Evolutionary conservation across 2,888 invertebrate species (phyloP).

Genomic region (Cosmorhoe ocellata): DNA sequence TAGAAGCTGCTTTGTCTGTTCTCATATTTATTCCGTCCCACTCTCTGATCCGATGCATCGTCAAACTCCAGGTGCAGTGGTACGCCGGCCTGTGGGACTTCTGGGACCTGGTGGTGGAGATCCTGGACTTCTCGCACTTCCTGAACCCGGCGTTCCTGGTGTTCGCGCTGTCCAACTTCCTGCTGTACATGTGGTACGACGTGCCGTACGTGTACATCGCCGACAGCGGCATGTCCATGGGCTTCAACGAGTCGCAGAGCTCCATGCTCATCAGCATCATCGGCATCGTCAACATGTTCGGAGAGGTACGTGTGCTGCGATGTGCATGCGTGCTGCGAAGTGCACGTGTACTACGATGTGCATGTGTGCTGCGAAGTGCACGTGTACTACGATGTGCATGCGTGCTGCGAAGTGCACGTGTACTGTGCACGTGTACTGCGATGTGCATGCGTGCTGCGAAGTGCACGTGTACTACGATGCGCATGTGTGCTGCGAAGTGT

Average conservation of each 20-base stretch:
- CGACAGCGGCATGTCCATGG: conserved; percentile 88
- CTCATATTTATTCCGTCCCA: too few species aligned
- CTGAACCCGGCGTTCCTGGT: conserved; percentile 87
- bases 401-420: too few species aligned
- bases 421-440: conserved; percentile 57
- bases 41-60: too few species aligned
- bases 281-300: conserved; percentile 93
- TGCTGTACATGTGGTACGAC: conserved; percentile 96
- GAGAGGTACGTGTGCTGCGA: conserved; percentile 83
- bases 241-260: conserved; percentile 87
- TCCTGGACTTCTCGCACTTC: conserved; percentile 92
- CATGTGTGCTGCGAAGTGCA: too few species aligned
- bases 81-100: conserved; percentile 89
- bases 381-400: too few species aligned
- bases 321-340: too few species aligned
- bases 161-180: conserved; percentile 93
- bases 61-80: conserved; percentile 85
- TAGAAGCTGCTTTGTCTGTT: too few species aligned
- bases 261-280: conserved; percentile 93
- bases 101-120: conserved; percentile 88
- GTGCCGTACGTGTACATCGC: conserved; percentile 96
- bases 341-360: too few species aligned
- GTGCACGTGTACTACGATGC: too few species aligned
- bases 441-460: too few species aligned
- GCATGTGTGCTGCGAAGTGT: too few species aligned